Base-by-base conservation (phyloP, 2,113 vertebrate species). In the Odontesthes bonariensis region DNA sequence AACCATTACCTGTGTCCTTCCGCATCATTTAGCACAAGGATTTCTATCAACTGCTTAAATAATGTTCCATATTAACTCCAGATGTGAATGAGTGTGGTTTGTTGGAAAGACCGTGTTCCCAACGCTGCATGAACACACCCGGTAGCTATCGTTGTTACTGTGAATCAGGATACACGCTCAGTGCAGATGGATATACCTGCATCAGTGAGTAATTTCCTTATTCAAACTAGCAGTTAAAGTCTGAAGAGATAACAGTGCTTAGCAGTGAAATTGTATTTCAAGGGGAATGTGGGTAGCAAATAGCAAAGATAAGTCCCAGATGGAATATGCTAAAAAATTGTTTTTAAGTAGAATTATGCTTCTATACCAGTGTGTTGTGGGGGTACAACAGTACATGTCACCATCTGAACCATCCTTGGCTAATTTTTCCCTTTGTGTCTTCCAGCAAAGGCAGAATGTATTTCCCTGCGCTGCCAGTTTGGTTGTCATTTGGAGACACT, bases 21-120 rank as follows among this genome's bases (percentile, higher is more conserved):
- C 62, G 82, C 72, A 75, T 87, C 74, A 80, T 79, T 87, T 86
- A 73, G 63, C 38, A 17, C 52, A 57, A 84, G 65, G 77, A 80
- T 81, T 78, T 79, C 59, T 83, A 68, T 87, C 67, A 68, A 38
- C 66, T 44, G 62, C 69, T 53, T 67, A 51, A 86, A 77, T 61
- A 67, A 81, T 63, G 66, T 89, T 71, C 87, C 65, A 49, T 87
- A 84, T 92, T 88, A 79, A 70, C 80, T 90, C 82, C 85, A 94
- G 93, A 94, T 87, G 87, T 93, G 79, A 94, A 93, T 23, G 93
- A 94, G 88, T 94, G 92, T 55, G 86, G 92, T 74, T 86, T 91
- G 52, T 53, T 52, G 52, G 73, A 69, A 61, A 87, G 91, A 38
- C 88, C 73, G 0, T 93, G 92, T 77, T 88, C 87, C 81, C 92